Evolutionary conservation across 2,797 vertebrate genomes (phyloP), one percentile per base, ranked within the genome.

Genomic region (Synaphobranchus kaupii): DNA sequence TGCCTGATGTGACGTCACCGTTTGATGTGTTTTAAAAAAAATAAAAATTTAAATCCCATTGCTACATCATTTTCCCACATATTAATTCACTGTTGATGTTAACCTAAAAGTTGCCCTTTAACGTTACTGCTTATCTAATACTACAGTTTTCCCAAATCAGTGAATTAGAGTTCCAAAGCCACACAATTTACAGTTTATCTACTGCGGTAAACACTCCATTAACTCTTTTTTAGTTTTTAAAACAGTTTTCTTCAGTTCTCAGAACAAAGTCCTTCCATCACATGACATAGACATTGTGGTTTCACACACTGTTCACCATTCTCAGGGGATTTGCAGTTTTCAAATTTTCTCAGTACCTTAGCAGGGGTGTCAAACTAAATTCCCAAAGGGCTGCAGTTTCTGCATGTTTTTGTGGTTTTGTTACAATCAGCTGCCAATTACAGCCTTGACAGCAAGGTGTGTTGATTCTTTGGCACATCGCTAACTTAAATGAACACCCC

Each of bases 61-160:
- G n/a, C n/a, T n/a, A n/a, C n/a, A n/a, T n/a, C n/a, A n/a, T n/a
- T n/a, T n/a, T n/a, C n/a, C n/a, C n/a, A n/a, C n/a, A n/a, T n/a
- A n/a, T n/a, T n/a, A n/a, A n/a, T n/a, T n/a, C n/a, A n/a, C n/a
- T n/a, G n/a, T n/a, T n/a, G n/a, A n/a, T n/a, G n/a, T n/a, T n/a
- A n/a, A n/a, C n/a, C n/a, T n/a, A n/a, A n/a, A n/a, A n/a, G n/a
- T n/a, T n/a, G n/a, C n/a, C n/a, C n/a, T n/a, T n/a, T n/a, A n/a
- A n/a, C n/a, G n/a, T n/a, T n/a, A n/a, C 31, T 76, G 71, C 31
- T 17, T 44, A 39, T 28, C 6, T n/a, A 66, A 66, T 66, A 28
- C 22, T 25, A n/a, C 88, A 89, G 84, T 87, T 89, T 90, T 90
- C 87, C 90, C 89, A 92, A 92, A 90, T 90, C 78, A 71, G 52